phyloP scores from a whole-genome alignment of 1,140 invertebrate species.

The Megathymus violae region DNA sequence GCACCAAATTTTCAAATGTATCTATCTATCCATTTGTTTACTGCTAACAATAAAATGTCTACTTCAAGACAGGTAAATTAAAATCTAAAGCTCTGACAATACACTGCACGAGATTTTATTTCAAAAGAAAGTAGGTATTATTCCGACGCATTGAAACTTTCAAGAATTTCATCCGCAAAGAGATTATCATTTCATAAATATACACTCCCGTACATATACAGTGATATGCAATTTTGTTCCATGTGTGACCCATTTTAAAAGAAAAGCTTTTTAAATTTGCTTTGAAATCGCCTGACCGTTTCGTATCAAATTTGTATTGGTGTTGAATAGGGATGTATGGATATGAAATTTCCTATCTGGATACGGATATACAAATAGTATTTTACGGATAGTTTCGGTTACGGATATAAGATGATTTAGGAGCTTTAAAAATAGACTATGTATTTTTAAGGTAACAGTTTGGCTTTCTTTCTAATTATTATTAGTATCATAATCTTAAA shows the following conservation, averaged over 20 bases:
- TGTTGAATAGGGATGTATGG: too few relatives aligned
- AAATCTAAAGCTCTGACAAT: conserved; percentile 16
- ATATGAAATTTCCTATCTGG: too few relatives aligned
- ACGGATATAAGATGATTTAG: too few relatives aligned
- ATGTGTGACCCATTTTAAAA: not conserved
- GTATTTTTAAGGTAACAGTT: too few relatives aligned
- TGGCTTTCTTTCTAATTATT: too few relatives aligned
- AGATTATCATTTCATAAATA: conserved; percentile 24
- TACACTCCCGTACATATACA: not conserved
- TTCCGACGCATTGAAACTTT: conserved; percentile 19
- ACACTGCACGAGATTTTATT: conserved; percentile 24
- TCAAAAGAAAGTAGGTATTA: conserved; percentile 29
- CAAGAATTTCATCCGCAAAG: conserved; percentile 25
- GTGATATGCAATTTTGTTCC: not conserved
- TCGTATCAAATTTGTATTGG: not conserved
- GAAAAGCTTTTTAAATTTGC: not conserved
- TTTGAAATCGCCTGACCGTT: not conserved
- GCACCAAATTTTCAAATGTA: too few relatives aligned
- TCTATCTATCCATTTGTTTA: too few relatives aligned
- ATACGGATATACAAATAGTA: too few relatives aligned
- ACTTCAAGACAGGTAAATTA: conserved; percentile 15
- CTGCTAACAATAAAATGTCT: not conserved
- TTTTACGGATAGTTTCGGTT: too few relatives aligned
- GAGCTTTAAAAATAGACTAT: too few relatives aligned
- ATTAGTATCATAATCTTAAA: too few relatives aligned